A percentile compares a stretch with the other conserved stretches of the same genome.
These are phyloP conservation scores for Brachypalpus laphriformis DNA, from an alignment of 2,888 invertebrate species.

Conservation along the genomic window DNA sequence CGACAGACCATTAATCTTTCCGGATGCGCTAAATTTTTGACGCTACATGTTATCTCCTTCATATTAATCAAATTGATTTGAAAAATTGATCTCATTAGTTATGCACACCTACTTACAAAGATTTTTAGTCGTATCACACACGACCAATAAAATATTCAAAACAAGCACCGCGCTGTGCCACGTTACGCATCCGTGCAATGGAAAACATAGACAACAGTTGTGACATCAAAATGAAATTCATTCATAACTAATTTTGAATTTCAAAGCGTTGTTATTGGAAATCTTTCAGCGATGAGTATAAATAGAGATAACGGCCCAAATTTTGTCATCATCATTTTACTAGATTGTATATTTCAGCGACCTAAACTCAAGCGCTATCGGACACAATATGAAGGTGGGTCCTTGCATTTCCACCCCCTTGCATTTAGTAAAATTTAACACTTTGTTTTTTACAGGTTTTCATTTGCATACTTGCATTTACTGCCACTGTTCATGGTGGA, in stretches of 20 bases:
- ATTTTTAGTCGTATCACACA: neutral
- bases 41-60: no score
- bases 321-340: constrained; percentile 6
- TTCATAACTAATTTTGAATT: constrained; percentile 3
- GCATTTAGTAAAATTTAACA: neutral
- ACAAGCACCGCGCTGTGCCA: neutral
- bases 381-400: constrained; percentile 2
- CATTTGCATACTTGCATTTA: constrained; percentile 18
- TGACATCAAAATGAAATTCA: neutral
- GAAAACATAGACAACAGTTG: neutral
- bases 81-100: neutral
- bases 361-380: neutral
- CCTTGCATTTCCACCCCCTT: neutral
- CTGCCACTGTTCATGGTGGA: neutral
- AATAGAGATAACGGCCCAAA: neutral
- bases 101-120: neutral
- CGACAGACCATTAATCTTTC: no score
- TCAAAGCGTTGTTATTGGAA: neutral
- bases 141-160: neutral
- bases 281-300: neutral
- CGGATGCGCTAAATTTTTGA: no score
- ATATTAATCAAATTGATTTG: no score
- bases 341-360: neutral
- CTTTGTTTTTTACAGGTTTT: constrained; percentile 9
- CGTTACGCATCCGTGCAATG: neutral